Base-by-base conservation (phyloP, 2,888 invertebrate genomes). In the Sipunculus nudus region DNA sequence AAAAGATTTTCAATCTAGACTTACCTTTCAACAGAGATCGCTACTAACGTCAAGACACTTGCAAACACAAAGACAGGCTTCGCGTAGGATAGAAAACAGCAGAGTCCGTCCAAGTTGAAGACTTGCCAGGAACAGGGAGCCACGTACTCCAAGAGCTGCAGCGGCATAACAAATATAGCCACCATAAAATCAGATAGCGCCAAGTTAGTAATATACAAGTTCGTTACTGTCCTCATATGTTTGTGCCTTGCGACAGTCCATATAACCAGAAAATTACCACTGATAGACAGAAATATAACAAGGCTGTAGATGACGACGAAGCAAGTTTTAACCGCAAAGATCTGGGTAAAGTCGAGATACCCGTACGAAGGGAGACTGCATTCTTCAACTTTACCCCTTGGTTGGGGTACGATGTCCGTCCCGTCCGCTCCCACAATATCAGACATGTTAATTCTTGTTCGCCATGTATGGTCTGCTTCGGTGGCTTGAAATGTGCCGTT, bases 11-110 rank as follows among this genome's bases (percentile, higher is more conserved):
- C 13, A 16, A 1, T 28, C 5, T 21, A 19, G 25, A 58, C 63
- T 47, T 75, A 85, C 85, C 85, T 82, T 74, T 85, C 85, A 28
- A 85, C 68, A 38, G 84, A 85, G 46, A 84, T 85, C 29, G 85
- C 84, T 10, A 84, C 83, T 29, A 85, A 71, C 2, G 85, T 85
- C 26, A 85, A 75, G 2, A 85, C 82, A 62, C 84, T 84, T 35
- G 83, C 78, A 69, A 85, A 85, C 8, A 85, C 84, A 61, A 85
- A 81, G n/a, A 85, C 78, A 5, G 85, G 83, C 59, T 84, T 80
- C 19, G 84, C 65, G 66, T 81, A 86, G 43, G 71, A 74, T 35
- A 82, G 63, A 3, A 79, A 76, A 3, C 84, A 80, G 64, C 85
- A 85, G 61, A 83, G 75, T 13, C 70, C 73, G 57, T 83, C 80